Percentiles rank a stretch among this genome's conserved stretches.
These are phyloP conservation scores for Linyphia triangularis DNA, from an alignment of 2,888 invertebrate genomes.

Conservation along the genomic window DNA sequence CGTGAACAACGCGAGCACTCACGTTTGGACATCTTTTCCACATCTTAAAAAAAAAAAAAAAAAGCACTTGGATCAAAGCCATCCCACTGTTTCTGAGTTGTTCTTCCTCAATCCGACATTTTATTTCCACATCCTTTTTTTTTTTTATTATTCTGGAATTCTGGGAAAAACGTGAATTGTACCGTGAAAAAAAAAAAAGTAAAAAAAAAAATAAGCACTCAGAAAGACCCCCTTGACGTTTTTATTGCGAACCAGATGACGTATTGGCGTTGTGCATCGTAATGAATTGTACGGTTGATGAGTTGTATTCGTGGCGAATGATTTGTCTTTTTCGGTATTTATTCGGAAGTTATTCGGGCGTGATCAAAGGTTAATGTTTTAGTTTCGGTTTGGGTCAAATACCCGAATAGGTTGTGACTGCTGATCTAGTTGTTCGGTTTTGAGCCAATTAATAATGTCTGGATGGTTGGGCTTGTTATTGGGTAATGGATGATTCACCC, in stretches of 20 bases:
- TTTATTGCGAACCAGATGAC: slow-evolving; percentile 62
- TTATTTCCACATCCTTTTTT: slow-evolving; percentile 27
- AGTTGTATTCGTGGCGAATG: slow-evolving; percentile 26
- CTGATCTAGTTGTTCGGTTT: too few relatives aligned
- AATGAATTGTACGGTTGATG: slow-evolving; percentile 55
- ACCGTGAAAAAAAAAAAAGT: slow-evolving; percentile 66
- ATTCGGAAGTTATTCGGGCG: slow-evolving; percentile 10
- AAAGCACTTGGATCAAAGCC: slow-evolving; percentile 67
- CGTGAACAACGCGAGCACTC: too few relatives aligned
- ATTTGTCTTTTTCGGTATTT: slow-evolving; percentile 16
- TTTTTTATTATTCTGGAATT: slow-evolving; percentile 12
- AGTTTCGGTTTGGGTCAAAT: neutral
- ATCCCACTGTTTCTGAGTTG: slow-evolving; percentile 68
- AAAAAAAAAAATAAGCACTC: too few relatives aligned
- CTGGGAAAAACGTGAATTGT: slow-evolving; percentile 58
- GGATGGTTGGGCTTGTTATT: neutral
- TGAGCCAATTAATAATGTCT: neutral
- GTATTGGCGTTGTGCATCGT: slow-evolving; percentile 48
- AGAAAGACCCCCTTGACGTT: slow-evolving; percentile 41
- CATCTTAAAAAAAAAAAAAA: neutral
- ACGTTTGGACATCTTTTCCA: too few relatives aligned
- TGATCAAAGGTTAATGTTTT: neutral
- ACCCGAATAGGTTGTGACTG: too few relatives aligned
- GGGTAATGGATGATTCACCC: too few relatives aligned
- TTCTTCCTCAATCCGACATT: slow-evolving; percentile 45